Evolutionary conservation across 2,888 invertebrate species (phyloP), one percentile per base, ranked within the genome.

Genomic region (Augiades crinisus): DNA sequence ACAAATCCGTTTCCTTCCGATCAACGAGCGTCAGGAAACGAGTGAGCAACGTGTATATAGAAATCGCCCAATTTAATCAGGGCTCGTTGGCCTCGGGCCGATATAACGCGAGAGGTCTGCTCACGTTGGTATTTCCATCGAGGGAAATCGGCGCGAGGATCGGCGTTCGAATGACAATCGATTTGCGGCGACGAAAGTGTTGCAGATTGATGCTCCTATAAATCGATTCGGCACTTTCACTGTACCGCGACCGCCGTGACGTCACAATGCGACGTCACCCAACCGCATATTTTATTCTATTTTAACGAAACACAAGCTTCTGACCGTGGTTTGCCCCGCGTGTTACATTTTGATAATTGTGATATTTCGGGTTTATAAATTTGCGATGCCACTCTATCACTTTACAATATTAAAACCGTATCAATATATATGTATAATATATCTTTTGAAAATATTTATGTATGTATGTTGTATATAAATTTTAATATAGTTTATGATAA

Each of bases 151-250:
- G 36, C 13, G 69, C 51, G 64, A 67, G 73, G 74, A 71, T 71
- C 70, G 64, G 61, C 57, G 57, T 58, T 55, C 60, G 83, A 82
- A 83, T 84, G 71, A 77, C 80, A 85, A 86, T 84, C 75, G 75
- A 75, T 76, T 77, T 67, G 67, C 59, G 64, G 67, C 72, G 70
- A 74, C 71, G 84, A 84, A 84, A 85, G 84, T 85, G 81, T 82
- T 78, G 71, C 75, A 73, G 82, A 83, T 82, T 72, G 78, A 78
- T 76, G 73, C 61, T 63, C 70, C 64, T 61, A 60, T 67, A 54
- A 58, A 60, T 61, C 64, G 71, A 72, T 76, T 75, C 62, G 70
- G 70, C 50, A 84, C 87, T 87, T 87, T 87, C 87, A 85, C 87
- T 81, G 59, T 22, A 31, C 30, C 30, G 24, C 45, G 47, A 40